Conservation (phyloP, 2,113 vertebrate species). For the Xyrauchen texanus region DNA sequence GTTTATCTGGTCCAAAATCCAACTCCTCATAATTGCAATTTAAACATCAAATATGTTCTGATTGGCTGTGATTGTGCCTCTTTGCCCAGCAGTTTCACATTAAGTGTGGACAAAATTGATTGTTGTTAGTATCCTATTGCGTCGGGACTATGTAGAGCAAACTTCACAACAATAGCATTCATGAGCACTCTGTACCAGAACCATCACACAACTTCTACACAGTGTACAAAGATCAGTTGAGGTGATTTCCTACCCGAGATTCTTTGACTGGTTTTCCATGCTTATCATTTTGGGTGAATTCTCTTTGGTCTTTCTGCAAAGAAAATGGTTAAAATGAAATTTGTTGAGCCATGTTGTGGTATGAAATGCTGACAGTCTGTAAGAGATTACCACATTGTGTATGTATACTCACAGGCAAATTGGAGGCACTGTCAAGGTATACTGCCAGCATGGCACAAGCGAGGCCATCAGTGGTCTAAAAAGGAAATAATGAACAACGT, state of each 20-base stretch:
- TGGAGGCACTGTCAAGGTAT: slow-evolving; percentile 88
- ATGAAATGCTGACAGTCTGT: neutral
- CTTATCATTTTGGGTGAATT: slow-evolving; percentile 82
- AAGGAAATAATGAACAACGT: neutral
- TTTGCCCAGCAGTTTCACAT: no score
- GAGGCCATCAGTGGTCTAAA: slow-evolving; percentile 74
- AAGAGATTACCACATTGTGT: neutral
- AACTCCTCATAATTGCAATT: no score
- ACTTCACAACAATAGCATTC: no score
- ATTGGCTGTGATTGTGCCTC: no score
- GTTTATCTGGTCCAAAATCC: no score
- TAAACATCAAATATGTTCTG: no score
- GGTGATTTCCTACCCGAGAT: slow-evolving; percentile 74
- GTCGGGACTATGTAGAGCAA: no score
- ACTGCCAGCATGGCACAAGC: slow-evolving; percentile 89
- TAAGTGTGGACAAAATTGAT: no score
- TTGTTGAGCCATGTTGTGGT: neutral
- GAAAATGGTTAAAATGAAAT: neutral
- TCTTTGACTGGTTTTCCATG: slow-evolving; percentile 77
- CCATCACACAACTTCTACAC: no score
- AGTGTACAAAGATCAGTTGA: no score
- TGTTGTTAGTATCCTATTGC: no score
- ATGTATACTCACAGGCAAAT: slow-evolving; percentile 84
- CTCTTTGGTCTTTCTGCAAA: slow-evolving; percentile 83
- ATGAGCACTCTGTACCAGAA: no score